Evolutionary conservation across 2,888 invertebrate genomes (phyloP).

Genomic region (Nysson spinosus): DNA sequence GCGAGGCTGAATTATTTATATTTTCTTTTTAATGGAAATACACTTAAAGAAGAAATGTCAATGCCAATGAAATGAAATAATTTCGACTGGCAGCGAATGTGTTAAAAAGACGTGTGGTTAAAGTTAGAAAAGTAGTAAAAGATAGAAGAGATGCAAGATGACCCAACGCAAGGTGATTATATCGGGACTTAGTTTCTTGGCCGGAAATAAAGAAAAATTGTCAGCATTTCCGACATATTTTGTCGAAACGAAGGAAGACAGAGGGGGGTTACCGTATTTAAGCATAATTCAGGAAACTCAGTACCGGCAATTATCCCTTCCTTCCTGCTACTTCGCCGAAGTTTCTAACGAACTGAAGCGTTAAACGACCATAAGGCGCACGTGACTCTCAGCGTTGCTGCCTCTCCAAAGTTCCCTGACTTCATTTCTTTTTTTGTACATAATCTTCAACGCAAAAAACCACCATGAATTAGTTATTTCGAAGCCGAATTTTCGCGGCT

Average conservation of each 20-base stretch:
- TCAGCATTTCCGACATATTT: no score
- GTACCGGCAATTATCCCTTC: constrained; percentile 54
- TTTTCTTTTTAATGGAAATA: no score
- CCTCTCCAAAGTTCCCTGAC: constrained; percentile 20
- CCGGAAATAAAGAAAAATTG: no score
- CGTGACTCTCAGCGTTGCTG: constrained; percentile 24
- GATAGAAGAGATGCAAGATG: no score
- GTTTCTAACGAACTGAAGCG: constrained; percentile 32
- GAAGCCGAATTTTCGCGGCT: neutral
- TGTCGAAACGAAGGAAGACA: constrained; percentile 12
- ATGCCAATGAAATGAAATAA: no score
- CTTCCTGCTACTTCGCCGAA: constrained; percentile 32
- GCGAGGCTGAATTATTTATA: no score
- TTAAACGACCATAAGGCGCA: constrained; percentile 49
- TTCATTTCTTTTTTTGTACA: constrained; percentile 6
- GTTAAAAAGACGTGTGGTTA: no score
- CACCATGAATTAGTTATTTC: constrained; percentile 2
- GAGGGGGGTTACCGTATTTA: constrained; percentile 23
- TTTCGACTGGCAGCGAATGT: neutral
- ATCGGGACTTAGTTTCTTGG: no score
- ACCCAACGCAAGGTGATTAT: no score
- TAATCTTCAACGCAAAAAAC: constrained; percentile 5
- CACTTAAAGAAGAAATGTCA: no score
- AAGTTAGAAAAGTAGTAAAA: no score
- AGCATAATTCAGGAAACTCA: constrained; percentile 31